These are phyloP conservation scores for Dendrocincla tyrannina DNA, from an alignment of 2,797 vertebrate species.

Conservation along the genomic window DNA sequence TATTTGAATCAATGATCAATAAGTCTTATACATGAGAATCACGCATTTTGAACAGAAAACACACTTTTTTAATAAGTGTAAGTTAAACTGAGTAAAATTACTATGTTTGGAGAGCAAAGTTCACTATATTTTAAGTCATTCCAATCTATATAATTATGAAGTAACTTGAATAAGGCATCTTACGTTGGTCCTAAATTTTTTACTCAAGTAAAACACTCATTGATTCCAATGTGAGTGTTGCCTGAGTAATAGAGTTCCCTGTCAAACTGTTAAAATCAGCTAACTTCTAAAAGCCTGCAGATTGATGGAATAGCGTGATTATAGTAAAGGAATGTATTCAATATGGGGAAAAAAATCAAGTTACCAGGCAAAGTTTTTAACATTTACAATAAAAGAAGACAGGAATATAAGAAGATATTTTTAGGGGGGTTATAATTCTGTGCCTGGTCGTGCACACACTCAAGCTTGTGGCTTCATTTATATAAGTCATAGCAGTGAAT, in stretches of 20 bases:
- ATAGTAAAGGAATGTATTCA: background rate
- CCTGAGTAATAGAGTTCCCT: constrained; percentile 47
- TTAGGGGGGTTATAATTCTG: background rate
- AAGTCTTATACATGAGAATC: background rate
- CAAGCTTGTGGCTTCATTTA: background rate
- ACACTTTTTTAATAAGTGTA: constrained; percentile 16
- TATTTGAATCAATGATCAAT: constrained; percentile 43
- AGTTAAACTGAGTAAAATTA: background rate
- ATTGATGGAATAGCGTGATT: background rate
- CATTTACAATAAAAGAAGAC: constrained; percentile 5
- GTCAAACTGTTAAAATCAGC: constrained; percentile 48
- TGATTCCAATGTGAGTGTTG: constrained; percentile 38
- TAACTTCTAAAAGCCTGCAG: constrained; percentile 26
- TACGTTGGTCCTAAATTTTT: constrained; percentile 31
- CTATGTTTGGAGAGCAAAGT: constrained; percentile 19
- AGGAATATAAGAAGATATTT: background rate
- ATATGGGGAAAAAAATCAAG: background rate
- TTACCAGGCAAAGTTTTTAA: constrained; percentile 10
- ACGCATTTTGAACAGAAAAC: background rate
- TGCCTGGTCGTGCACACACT: background rate
- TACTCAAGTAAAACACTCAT: constrained; percentile 37
- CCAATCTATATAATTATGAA: constrained; percentile 21
- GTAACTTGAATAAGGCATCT: constrained; percentile 57
- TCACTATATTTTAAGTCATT: constrained; percentile 27
- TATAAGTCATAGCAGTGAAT: background rate